phyloP scores from a whole-genome alignment of 1,140 invertebrate species.

The Bombus impatiens region DNA sequence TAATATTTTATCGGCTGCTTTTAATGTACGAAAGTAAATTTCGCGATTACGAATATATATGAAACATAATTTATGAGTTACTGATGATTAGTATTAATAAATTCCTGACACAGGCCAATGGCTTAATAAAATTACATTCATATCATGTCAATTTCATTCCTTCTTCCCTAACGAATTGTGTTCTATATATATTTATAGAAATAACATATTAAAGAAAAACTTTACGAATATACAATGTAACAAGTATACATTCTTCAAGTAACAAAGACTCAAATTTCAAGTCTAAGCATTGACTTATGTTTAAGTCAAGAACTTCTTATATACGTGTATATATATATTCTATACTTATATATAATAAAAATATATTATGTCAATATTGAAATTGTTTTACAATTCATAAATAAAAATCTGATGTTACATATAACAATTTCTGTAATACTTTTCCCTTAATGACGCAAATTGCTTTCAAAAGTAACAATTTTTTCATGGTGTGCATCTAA shows the following conservation, averaged over 20 bases:
- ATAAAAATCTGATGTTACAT: conserved; percentile 48
- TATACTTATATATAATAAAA: conserved; percentile 53
- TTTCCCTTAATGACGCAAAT: conserved; percentile 21
- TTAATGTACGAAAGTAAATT: not conserved
- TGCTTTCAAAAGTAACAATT: conserved; percentile 42
- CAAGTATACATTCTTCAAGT: conserved; percentile 19
- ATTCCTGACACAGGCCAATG: not conserved
- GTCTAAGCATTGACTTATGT: conserved; percentile 21
- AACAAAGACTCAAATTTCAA: conserved; percentile 42
- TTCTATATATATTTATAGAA: conserved; percentile 9
- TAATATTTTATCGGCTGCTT: not conserved
- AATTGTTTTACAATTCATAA: conserved; percentile 44
- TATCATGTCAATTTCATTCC: conserved; percentile 27
- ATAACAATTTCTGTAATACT: conserved; percentile 49
- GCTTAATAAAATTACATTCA: conserved; percentile 26
- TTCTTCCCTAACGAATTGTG: not conserved
- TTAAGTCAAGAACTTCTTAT: conserved; percentile 37
- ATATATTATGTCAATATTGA: conserved; percentile 53
- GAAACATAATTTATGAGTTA: conserved; percentile 16
- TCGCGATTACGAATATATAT: conserved; percentile 10
- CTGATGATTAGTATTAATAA: not conserved
- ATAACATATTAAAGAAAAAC: conserved; percentile 38
- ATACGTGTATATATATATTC: not conserved
- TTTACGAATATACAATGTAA: conserved; percentile 37
- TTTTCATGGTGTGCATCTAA: conserved; percentile 24